Base-by-base conservation (phyloP, 2,797 vertebrate species). In the Hemibagrus guttatus region DNA sequence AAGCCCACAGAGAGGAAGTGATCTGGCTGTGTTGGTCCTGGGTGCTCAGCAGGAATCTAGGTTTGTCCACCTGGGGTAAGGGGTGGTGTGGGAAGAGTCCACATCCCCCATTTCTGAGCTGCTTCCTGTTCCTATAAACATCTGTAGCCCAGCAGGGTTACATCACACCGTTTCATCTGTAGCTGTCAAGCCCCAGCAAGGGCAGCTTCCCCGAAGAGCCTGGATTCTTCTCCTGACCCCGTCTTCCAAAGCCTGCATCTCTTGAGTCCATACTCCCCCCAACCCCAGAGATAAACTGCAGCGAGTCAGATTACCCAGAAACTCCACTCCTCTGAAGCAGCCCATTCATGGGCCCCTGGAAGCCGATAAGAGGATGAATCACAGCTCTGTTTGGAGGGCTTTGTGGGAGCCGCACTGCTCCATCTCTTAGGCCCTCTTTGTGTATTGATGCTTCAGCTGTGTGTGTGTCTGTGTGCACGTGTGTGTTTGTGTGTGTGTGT, bases 321-420 rank as follows among this genome's bases (percentile, higher is more conserved):
- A 88, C 86, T 86, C 81, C 26, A 61, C 61, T 90, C 83, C 82
- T 90, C 85, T 88, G 85, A 87, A 89, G 85, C 85, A 85, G 87
- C 81, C 76, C 86, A 90, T 90, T 90, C 89, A 90, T 85, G 84
- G 84, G 83, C 86, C 87, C 82, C 87, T 89, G 74, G 86, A 90
- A 83, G 81, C 86, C 28, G 90, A 91, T 91, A 91, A 91, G 87
- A 87, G 82, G 86, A 91, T 91, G 89, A 90, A 90, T 90, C 84
- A 80, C 76, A 81, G 84, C 87, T 88, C 89, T 90, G 89, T 89
- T 91, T 86, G 59, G 58, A 79, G 56, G 61, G 59, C 89, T 90
- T 90, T 91, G 88, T 90, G 89, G 85, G 86, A 87, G 88, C 89
- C 88, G 89, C 82, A 35, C 83, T 28, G 64, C 85, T 90, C 81